Base-by-base conservation (phyloP, 2,797 vertebrate genomes). In the Poliocrania exsul region DNA sequence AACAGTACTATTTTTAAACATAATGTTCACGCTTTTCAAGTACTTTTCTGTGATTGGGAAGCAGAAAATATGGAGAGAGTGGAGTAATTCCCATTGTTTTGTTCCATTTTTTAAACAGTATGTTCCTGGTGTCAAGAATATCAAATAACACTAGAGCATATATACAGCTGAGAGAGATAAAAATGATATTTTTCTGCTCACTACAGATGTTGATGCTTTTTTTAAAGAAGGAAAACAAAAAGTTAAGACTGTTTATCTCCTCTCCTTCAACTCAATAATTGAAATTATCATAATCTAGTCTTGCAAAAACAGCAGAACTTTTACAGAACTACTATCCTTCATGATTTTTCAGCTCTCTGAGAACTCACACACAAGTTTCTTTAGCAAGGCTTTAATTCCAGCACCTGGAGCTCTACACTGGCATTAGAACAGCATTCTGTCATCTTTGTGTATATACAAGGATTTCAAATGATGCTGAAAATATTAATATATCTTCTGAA, bases 1-100 rank as follows among this genome's bases (percentile, higher is more conserved):
- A 89, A 49, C 81, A 86, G 80, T 88, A 79, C 86, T 96, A 93
- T 95, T 95, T 95, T 97, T 95, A 93, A 90, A 94, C 83, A 73
- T 44, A 38, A 80, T 38, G 50, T 87, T 94, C 88, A 94, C 3
- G 24, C 47, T 88, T 96, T 95, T 95, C 53, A 86, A 88, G 90
- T 88, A 84, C 73, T 92, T 96, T 92, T 64, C 46, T 95, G 86
- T 81, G 79, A 86, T 31, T 89, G 49, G 38, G 67, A 87, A 86
- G 42, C 38, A 93, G 61, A 88, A 92, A 94, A 93, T 77, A 57
- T 44, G 12, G 66, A 81, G 42, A 82, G 17, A 86, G 37, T 71
- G 50, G 66, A 88, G 73, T 83, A 94, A 94, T 86, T 94, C 26
- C 37, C 15, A 10, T 67, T 72, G 40, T 33, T 92, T 92, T 94